phyloP scores from a whole-genome alignment of 2,888 invertebrate genomes.

The Andrena fulva region DNA sequence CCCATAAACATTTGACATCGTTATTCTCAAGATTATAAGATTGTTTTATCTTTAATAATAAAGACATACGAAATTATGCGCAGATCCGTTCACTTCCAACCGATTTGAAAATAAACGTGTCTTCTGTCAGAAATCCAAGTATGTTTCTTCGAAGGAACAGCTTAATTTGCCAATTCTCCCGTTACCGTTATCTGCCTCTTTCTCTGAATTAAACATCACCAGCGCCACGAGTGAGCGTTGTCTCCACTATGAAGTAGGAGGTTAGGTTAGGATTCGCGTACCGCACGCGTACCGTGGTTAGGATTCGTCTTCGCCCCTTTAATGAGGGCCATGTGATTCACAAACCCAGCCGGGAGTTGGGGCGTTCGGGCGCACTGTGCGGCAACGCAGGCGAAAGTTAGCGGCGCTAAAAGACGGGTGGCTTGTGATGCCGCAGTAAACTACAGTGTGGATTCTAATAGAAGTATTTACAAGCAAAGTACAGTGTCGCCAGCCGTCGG shows the following conservation, averaged over 20 bases:
- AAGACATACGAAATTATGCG: neutral
- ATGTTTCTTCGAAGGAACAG: neutral
- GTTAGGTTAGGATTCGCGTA: neutral
- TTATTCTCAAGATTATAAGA: neutral
- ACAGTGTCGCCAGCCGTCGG: conserved; percentile 44
- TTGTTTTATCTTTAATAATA: neutral
- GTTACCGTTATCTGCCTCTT: neutral
- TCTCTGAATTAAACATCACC: neutral
- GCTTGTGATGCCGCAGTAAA: conserved; percentile 76
- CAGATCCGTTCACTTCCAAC: neutral
- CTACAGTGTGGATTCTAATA: conserved; percentile 77
- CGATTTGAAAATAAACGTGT: too few relatives aligned
- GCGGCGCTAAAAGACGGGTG: conserved; percentile 76
- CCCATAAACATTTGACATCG: neutral
- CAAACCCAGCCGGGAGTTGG: conserved; percentile 83
- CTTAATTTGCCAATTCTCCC: neutral
- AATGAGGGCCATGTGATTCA: conserved; percentile 83
- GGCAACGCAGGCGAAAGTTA: conserved; percentile 73
- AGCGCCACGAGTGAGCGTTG: neutral
- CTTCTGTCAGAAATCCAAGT: too few relatives aligned
- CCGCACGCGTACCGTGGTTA: conserved; percentile 61
- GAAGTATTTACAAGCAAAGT: conserved; percentile 84
- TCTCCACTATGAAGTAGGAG: neutral
- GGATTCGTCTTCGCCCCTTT: conserved; percentile 82
- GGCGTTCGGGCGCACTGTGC: conserved; percentile 78